phyloP scores from a whole-genome alignment of 2,797 vertebrate genomes.

The Knipowitschia caucasica region DNA sequence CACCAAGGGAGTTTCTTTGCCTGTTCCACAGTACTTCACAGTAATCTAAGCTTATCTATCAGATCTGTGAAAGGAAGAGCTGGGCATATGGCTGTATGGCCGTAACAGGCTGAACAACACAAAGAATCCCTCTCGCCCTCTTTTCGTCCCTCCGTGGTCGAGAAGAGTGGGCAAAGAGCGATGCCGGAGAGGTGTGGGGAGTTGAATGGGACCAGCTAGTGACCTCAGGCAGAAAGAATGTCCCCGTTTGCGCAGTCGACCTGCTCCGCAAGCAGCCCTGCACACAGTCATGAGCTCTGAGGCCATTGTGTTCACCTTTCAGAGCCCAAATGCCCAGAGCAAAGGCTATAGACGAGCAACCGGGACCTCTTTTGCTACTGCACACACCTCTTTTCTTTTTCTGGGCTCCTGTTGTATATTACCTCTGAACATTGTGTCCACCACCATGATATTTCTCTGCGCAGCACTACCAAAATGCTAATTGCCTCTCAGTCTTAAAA shows the following conservation, averaged over 20 bases:
- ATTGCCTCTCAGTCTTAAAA: conserved; percentile 68
- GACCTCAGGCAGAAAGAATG: conserved; percentile 94
- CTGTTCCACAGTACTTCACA: no score
- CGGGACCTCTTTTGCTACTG: conserved; percentile 52
- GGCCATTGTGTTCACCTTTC: conserved; percentile 71
- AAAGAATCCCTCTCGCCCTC: conserved; percentile 69
- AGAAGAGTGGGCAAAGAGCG: conserved; percentile 57
- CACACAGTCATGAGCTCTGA: conserved; percentile 66
- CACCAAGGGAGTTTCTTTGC: no score
- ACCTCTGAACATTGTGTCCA: conserved; percentile 25
- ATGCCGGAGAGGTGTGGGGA: conserved; percentile 74
- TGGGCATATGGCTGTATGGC: conserved; percentile 29
- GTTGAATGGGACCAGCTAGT: conserved; percentile 91
- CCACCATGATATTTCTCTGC: conserved; percentile 24
- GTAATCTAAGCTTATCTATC: no score
- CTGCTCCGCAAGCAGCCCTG: conserved; percentile 69
- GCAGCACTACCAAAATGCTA: conserved; percentile 60
- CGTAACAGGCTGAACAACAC: conserved; percentile 68
- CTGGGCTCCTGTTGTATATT: conserved; percentile 27
- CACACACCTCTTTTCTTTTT: conserved; percentile 38
- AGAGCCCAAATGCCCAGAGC: conserved; percentile 64
- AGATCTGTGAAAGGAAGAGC: not conserved
- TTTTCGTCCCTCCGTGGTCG: conserved; percentile 40
- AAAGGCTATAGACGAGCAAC: conserved; percentile 65
- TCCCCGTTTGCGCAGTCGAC: conserved; percentile 89